A percentile compares a stretch with the other conserved stretches of the same genome.
These are phyloP conservation scores for Syndactyla subalaris DNA, from an alignment of 2,797 vertebrate genomes.

Conservation along the genomic window DNA sequence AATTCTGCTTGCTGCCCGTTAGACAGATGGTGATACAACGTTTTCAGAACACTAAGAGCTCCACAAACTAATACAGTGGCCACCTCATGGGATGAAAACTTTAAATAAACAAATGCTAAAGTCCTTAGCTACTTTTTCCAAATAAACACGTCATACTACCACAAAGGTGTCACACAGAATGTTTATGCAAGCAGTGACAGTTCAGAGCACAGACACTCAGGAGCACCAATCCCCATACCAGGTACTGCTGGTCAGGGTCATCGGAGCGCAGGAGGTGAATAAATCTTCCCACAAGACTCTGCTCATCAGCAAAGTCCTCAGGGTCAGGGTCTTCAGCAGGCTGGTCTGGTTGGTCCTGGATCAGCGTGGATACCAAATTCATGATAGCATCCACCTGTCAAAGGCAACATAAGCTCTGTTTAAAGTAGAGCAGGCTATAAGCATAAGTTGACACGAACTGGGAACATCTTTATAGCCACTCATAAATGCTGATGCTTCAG, in stretches of 20 bases:
- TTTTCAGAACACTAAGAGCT: neutral
- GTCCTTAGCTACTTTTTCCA: neutral
- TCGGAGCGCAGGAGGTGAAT: conserved; percentile 95
- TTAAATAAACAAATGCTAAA: neutral
- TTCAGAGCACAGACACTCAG: neutral
- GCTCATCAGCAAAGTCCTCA: conserved; percentile 97
- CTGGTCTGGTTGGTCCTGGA: conserved; percentile 98
- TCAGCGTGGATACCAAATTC: conserved; percentile 92
- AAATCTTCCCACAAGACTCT: conserved; percentile 96
- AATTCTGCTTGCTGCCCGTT: neutral
- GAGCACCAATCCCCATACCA: conserved; percentile 74
- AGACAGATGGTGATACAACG: neutral
- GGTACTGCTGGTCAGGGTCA: conserved; percentile 95
- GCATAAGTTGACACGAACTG: neutral
- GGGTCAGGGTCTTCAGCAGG: conserved; percentile 96
- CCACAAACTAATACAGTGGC: neutral
- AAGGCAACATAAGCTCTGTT: neutral
- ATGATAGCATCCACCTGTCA: conserved; percentile 94
- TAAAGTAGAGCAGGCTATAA: neutral
- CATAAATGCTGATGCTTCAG: neutral
- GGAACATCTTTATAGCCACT: neutral
- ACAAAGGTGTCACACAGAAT: neutral
- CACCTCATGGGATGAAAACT: neutral
- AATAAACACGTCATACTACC: neutral
- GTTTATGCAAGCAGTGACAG: neutral